Conservation (phyloP, 2,113 vertebrate genomes). For the Ifrita kowaldi region DNA sequence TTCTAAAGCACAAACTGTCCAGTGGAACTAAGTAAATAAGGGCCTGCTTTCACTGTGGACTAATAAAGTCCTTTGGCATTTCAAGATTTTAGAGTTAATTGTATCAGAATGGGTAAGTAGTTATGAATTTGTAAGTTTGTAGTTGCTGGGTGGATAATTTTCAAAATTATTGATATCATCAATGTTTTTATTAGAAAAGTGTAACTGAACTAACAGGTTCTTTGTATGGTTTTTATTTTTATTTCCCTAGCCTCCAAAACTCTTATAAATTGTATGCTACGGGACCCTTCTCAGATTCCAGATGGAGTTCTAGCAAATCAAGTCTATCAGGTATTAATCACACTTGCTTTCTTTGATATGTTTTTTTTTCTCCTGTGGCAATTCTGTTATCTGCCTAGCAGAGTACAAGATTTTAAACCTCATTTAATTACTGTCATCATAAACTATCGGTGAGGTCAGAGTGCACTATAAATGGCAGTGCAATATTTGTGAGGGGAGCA, state of each 20-base stretch:
- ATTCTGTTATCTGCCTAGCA: slow-evolving; percentile 68
- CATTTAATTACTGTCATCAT: slow-evolving; percentile 83
- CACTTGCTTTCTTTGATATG: slow-evolving; percentile 54
- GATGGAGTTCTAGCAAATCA: slow-evolving; percentile 89
- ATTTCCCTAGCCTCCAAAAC: slow-evolving; percentile 84
- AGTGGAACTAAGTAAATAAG: background rate
- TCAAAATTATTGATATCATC: background rate
- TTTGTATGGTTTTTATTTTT: slow-evolving; percentile 40
- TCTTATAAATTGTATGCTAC: slow-evolving; percentile 89
- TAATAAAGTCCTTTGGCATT: background rate
- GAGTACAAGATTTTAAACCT: slow-evolving; percentile 78
- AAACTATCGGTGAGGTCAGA: slow-evolving; percentile 77
- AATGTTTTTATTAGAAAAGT: slow-evolving; percentile 5
- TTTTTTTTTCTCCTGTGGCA: slow-evolving; percentile 1
- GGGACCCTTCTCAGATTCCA: slow-evolving; percentile 91
- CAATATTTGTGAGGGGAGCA: slow-evolving; percentile 72
- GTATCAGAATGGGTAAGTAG: background rate
- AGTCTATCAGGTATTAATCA: slow-evolving; percentile 89
- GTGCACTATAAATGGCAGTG: slow-evolving; percentile 72
- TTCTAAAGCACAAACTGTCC: background rate
- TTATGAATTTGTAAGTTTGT: background rate
- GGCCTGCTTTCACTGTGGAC: background rate
- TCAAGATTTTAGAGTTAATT: background rate
- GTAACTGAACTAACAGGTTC: slow-evolving; percentile 41
- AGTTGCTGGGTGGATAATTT: background rate